Evolutionary conservation across 2,797 vertebrate genomes (phyloP).

Genomic region (Pangasius sanitwongsei): DNA sequence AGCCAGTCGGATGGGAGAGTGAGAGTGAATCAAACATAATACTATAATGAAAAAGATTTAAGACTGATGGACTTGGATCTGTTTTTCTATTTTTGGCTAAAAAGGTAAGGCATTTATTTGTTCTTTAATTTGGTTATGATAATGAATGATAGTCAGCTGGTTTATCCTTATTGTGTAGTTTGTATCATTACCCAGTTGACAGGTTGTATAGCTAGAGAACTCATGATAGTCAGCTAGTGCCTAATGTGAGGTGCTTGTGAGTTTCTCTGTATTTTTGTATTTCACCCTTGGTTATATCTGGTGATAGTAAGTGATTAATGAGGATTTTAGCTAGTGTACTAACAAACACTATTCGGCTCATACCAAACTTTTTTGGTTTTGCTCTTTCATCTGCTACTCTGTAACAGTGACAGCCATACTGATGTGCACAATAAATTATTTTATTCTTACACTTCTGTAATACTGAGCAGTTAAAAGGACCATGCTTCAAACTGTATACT

Average conservation of each 20-base stretch:
- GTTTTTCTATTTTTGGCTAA: not conserved
- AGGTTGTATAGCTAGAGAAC: not conserved
- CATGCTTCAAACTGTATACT: not conserved
- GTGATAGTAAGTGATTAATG: not conserved
- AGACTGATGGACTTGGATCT: not conserved
- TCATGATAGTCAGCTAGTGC: not conserved
- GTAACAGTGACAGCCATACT: not conserved
- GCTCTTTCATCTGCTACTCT: not conserved
- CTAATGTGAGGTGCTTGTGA: not conserved
- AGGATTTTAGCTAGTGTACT: not conserved
- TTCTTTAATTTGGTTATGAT: constrained; percentile 12
- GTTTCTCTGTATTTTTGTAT: not conserved
- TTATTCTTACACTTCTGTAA: not conserved
- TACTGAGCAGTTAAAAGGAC: not conserved
- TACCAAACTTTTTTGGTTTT: not conserved
- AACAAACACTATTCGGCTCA: no score
- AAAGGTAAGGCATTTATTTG: not conserved
- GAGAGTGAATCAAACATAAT: not conserved
- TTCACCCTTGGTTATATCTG: not conserved
- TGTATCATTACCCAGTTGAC: not conserved
- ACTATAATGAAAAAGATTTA: not conserved
- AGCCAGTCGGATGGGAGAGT: no score
- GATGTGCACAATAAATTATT: not conserved
- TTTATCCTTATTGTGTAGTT: not conserved
- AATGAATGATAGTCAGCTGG: not conserved